These are phyloP conservation scores for Strongylocentrotus purpuratus DNA, from an alignment of 35 echinoderm and acorn worm genomes.

Conservation along the genomic window DNA sequence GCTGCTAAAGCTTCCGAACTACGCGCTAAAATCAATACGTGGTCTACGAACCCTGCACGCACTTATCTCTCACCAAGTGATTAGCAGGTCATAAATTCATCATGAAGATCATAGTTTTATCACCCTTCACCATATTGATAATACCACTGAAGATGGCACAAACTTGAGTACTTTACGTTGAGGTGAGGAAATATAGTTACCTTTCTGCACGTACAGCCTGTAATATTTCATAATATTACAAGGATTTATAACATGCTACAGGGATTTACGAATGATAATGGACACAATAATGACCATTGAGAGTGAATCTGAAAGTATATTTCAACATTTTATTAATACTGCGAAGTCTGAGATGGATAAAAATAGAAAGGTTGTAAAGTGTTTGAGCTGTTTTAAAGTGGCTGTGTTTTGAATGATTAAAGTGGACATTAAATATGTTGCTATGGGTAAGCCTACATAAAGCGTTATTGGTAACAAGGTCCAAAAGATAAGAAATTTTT, in stretches of 20 bases:
- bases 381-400: no score
- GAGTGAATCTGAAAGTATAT: neutral
- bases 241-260: neutral
- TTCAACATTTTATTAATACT: neutral
- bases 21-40: neutral
- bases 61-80: neutral
- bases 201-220: neutral
- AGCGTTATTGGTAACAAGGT: no score
- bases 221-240: neutral
- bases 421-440: no score
- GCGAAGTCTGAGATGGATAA: no score
- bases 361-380: no score
- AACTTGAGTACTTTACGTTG: neutral
- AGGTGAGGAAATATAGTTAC: neutral
- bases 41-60: neutral
- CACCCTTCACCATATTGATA: neutral
- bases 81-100: neutral
- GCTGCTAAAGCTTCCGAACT: neutral
- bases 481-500: no score
- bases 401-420: no score
- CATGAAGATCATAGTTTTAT: neutral
- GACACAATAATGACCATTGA: neutral
- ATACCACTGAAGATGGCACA: neutral
- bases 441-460: no score
- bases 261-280: neutral